phyloP scores from a whole-genome alignment of 2,113 vertebrate species.

The Siniperca knerii region DNA sequence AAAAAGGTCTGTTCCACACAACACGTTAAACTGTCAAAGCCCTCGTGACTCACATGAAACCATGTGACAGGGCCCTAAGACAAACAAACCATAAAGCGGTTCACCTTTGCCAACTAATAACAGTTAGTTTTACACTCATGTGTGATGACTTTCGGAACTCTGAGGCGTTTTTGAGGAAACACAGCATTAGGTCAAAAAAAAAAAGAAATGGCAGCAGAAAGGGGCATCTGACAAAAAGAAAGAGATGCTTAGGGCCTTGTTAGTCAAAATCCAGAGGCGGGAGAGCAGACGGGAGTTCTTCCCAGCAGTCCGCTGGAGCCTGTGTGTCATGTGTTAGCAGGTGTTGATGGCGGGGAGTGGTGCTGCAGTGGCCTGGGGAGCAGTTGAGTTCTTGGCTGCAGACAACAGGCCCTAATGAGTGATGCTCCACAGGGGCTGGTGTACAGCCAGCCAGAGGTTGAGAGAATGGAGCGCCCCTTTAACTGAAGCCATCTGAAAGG shows the following conservation, averaged over 20 bases:
- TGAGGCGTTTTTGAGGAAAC: conserved; percentile 38
- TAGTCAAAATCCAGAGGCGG: conserved; percentile 31
- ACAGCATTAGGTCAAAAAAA: conserved; percentile 22
- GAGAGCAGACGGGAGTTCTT: conserved; percentile 33
- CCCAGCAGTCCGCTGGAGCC: conserved; percentile 40
- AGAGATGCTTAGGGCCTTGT: conserved; percentile 59
- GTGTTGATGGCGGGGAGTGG: conserved; percentile 73
- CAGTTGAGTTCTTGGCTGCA: conserved; percentile 52
- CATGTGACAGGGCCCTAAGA: conserved; percentile 45
- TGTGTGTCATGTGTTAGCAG: conserved; percentile 69
- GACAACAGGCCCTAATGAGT: conserved; percentile 62
- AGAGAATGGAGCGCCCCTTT: conserved; percentile 48
- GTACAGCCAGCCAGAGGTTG: conserved; percentile 40
- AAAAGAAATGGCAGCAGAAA: conserved; percentile 9
- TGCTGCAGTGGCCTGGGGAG: conserved; percentile 47
- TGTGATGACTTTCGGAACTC: conserved; percentile 45
- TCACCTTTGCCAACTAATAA: conserved; percentile 59
- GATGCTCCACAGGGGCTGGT: conserved; percentile 61
- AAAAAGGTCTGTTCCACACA: conserved; percentile 49
- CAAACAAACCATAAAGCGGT: conserved; percentile 62
- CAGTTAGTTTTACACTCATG: conserved; percentile 53
- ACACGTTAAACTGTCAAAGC: conserved; percentile 65
- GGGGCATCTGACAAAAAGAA: conserved; percentile 26
- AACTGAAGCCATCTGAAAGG: conserved; percentile 57
- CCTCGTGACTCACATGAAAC: conserved; percentile 59